These are phyloP conservation scores for Sturnira hondurensis DNA, from an alignment of 2,113 vertebrate genomes.

Conservation along the genomic window DNA sequence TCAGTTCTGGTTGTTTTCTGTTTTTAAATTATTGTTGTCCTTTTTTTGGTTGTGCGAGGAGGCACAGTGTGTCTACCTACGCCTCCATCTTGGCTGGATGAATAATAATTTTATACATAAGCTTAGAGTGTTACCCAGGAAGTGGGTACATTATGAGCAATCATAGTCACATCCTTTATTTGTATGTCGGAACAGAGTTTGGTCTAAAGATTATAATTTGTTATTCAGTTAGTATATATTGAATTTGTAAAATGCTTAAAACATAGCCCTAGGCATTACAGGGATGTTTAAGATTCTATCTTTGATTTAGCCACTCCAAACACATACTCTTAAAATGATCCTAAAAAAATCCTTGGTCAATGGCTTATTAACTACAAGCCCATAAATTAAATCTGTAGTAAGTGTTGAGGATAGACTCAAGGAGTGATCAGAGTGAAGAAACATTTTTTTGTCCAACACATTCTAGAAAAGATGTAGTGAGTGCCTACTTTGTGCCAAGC, in stretches of 20 bases:
- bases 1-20: no score
- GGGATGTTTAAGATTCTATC: neutral
- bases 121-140: neutral
- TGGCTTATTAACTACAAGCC: neutral
- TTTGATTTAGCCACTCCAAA: slow-evolving; percentile 8
- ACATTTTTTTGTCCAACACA: neutral
- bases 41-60: no score
- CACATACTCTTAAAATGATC: slow-evolving; percentile 2
- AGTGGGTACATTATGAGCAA: neutral
- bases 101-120: neutral
- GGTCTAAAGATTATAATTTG: neutral
- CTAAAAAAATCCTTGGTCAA: neutral
- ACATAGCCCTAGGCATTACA: neutral
- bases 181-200: neutral
- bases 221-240: neutral
- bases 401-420: neutral
- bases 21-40: no score
- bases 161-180: neutral
- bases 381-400: neutral
- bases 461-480: neutral
- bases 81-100: neutral
- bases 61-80: no score
- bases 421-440: neutral
- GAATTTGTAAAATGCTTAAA: slow-evolving; percentile 1
- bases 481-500: neutral